Evolutionary conservation across 2,113 vertebrate genomes (phyloP).

Genomic region (Apteryx owenii): DNA sequence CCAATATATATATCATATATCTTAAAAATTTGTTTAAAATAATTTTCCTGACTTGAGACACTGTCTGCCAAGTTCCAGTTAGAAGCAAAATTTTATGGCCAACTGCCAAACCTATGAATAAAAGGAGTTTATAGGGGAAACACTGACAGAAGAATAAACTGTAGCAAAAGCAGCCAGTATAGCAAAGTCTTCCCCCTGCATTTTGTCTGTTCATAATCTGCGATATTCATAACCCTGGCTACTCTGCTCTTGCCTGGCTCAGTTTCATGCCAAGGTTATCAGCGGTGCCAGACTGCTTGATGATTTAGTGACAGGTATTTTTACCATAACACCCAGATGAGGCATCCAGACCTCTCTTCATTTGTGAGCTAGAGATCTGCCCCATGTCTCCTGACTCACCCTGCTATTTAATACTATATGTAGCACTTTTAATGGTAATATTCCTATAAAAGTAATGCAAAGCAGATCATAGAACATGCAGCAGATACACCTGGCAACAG

Average conservation of each 20-base stretch:
- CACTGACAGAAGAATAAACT: constrained; percentile 39
- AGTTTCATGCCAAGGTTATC: not conserved
- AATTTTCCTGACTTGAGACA: constrained; percentile 57
- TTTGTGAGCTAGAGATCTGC: not conserved
- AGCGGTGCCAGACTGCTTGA: not conserved
- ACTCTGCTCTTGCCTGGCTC: not conserved
- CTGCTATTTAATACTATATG: constrained; percentile 45
- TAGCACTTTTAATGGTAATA: constrained; percentile 49
- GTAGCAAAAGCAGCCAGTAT: not conserved
- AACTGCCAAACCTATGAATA: constrained; percentile 15
- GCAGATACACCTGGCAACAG: constrained; percentile 69
- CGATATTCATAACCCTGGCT: not conserved
- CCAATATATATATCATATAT: not conserved
- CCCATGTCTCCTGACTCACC: constrained; percentile 27
- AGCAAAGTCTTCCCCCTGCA: constrained; percentile 35
- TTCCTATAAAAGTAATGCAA: constrained; percentile 64
- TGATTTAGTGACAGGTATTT: constrained; percentile 18
- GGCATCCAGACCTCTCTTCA: not conserved
- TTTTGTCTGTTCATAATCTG: constrained; percentile 27
- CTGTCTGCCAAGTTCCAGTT: constrained; percentile 47
- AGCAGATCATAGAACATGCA: constrained; percentile 62
- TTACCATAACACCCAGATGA: not conserved
- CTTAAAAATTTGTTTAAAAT: constrained; percentile 60
- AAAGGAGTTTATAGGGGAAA: constrained; percentile 58
- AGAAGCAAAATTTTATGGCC: constrained; percentile 43